Conservation (phyloP, 2,113 vertebrate species). For the Cynopterus brachyotis region DNA sequence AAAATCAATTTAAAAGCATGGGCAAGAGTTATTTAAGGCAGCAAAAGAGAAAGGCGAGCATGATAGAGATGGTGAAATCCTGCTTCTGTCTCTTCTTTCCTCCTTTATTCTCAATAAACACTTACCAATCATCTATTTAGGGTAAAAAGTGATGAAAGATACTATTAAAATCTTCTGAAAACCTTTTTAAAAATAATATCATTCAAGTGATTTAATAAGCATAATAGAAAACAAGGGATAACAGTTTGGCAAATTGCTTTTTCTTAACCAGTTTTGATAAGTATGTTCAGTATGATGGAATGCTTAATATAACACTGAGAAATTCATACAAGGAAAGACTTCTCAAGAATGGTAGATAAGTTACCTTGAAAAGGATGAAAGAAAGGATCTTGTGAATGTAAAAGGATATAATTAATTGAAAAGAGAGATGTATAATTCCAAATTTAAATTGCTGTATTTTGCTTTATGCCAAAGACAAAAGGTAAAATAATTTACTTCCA, state of each 20-base stretch:
- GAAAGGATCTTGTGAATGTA: not conserved
- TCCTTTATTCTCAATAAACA: not conserved
- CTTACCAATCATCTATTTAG: not conserved
- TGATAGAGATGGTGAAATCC: not conserved
- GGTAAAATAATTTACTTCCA: conserved; percentile 41
- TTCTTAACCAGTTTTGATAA: conserved; percentile 24
- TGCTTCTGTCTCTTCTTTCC: not conserved
- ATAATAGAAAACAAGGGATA: not conserved
- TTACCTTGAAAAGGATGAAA: conserved; percentile 36
- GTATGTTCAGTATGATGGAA: conserved; percentile 32
- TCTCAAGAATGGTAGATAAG: conserved; percentile 4
- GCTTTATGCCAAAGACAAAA: conserved; percentile 22
- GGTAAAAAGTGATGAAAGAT: not conserved
- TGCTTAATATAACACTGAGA: not conserved
- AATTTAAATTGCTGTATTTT: conserved; percentile 36
- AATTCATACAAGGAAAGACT: conserved; percentile 8
- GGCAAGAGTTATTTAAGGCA: not conserved
- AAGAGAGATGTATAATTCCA: not conserved
- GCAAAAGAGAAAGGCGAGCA: not conserved
- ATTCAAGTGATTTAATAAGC: conserved; percentile 6
- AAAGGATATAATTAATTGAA: conserved; percentile 10
- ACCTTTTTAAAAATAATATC: not conserved
- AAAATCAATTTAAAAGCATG: conserved; percentile 47
- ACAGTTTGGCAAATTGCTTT: conserved; percentile 37
- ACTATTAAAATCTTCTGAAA: not conserved